A percentile compares a stretch with the other conserved stretches of the same genome.
Conservation (phyloP, 2,797 vertebrate species). For the Anabas testudineus region DNA sequence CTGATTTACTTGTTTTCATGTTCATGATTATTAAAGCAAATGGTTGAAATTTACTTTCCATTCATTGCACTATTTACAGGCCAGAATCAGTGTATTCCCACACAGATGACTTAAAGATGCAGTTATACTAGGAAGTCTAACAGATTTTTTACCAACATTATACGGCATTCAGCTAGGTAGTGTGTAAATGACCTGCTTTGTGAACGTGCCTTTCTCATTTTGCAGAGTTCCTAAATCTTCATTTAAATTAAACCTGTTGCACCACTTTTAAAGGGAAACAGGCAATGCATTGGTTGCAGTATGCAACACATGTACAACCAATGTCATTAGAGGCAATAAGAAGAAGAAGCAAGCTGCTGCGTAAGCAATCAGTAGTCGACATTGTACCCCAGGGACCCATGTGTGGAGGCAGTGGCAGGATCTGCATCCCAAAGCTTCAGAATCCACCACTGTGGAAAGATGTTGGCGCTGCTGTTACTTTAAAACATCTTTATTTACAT, state of each 20-base stretch:
- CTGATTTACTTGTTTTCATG: slow-evolving; percentile 71
- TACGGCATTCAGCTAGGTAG: not conserved
- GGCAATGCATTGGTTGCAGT: not conserved
- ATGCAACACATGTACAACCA: not conserved
- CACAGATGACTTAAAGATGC: slow-evolving; percentile 8
- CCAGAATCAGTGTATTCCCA: not conserved
- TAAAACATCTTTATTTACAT: not conserved
- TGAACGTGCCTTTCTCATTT: not conserved
- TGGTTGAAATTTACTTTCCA: slow-evolving; percentile 70
- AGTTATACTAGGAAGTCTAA: not conserved
- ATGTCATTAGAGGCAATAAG: too few species aligned
- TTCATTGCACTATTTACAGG: slow-evolving; percentile 37
- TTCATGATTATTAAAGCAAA: slow-evolving; percentile 73
- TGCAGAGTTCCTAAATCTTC: not conserved
- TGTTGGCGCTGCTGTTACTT: not conserved
- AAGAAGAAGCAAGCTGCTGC: slow-evolving; percentile 1
- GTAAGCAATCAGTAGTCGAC: slow-evolving; percentile 30
- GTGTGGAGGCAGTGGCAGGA: slow-evolving; percentile 36
- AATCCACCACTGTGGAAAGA: not conserved
- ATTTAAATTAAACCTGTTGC: not conserved
- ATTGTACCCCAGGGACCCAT: slow-evolving; percentile 21
- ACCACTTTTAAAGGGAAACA: not conserved
- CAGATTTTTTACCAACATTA: too few species aligned
- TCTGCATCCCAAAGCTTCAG: slow-evolving; percentile 1
- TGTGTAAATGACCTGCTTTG: not conserved